Conservation (phyloP, 2,797 vertebrate species). For the Sitta carolinensis region DNA sequence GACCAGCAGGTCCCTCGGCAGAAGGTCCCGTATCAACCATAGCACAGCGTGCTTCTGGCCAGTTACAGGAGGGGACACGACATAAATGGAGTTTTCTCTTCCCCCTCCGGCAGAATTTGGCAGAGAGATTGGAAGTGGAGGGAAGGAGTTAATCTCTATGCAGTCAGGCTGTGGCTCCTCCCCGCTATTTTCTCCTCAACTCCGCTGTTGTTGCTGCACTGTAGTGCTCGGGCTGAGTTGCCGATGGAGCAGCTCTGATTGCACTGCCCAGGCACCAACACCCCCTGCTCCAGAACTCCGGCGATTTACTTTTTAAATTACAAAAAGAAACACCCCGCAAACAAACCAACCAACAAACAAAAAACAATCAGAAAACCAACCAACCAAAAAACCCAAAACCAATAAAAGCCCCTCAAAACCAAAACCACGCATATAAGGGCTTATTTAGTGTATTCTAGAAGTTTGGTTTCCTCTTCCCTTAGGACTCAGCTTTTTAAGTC, state of each 20-base stretch:
- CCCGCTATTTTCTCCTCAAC: background rate
- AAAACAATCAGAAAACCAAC: background rate
- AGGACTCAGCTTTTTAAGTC: background rate
- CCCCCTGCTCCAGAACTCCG: background rate
- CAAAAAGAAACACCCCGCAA: no score
- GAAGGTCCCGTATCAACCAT: background rate
- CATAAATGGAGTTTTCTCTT: background rate
- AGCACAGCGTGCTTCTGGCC: background rate
- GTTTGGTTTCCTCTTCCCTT: background rate
- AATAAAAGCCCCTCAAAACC: background rate
- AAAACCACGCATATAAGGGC: background rate
- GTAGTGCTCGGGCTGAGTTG: background rate
- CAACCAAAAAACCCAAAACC: background rate
- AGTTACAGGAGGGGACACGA: background rate
- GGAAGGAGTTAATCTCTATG: slow-evolving; percentile 20
- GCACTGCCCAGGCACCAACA: background rate
- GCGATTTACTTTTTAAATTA: background rate
- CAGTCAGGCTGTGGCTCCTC: background rate
- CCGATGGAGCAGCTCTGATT: background rate
- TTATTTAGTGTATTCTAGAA: background rate
- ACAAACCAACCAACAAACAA: background rate
- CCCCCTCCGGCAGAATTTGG: background rate
- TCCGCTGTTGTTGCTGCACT: background rate
- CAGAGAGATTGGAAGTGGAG: background rate
- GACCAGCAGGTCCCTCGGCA: background rate